Percentiles rank a stretch among this genome's conserved stretches.
Evolutionary conservation across 2,113 vertebrate species (phyloP).

Genomic region (Hypocryptadius cinnamomeus): DNA sequence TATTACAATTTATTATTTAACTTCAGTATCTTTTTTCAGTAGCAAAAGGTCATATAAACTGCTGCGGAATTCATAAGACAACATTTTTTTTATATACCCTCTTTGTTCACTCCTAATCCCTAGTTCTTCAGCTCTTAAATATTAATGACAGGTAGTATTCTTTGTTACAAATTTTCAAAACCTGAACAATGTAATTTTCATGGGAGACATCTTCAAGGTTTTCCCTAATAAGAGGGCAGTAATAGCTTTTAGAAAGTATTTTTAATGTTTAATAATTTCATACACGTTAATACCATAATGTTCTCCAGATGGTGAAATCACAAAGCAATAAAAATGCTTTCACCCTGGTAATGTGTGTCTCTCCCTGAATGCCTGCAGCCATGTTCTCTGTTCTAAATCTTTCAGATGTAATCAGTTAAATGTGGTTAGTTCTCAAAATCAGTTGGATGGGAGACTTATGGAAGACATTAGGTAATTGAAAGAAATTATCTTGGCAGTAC

Average conservation of each 20-base stretch:
- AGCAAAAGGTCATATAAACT: neutral
- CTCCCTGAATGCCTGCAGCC: neutral
- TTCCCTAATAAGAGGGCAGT: neutral
- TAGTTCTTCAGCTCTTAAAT: neutral
- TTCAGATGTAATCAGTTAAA: neutral
- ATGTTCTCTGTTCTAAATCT: neutral
- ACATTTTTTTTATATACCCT: neutral
- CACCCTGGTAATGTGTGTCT: neutral
- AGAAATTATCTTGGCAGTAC: neutral
- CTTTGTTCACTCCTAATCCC: neutral
- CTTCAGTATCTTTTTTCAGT: neutral
- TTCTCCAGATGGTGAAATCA: neutral
- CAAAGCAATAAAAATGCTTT: neutral
- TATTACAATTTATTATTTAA: neutral
- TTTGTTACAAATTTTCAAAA: neutral
- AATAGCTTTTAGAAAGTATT: neutral
- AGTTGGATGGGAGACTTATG: neutral
- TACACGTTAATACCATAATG: neutral
- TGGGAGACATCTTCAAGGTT: neutral
- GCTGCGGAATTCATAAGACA: neutral
- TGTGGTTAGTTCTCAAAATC: neutral
- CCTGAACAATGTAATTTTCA: neutral
- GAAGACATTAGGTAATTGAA: neutral
- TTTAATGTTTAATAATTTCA: neutral
- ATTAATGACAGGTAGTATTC: neutral